A percentile compares a stretch with the other conserved stretches of the same genome.
These are phyloP conservation scores for Scaeva pyrastri DNA, from an alignment of 2,888 invertebrate genomes.

Conservation along the genomic window DNA sequence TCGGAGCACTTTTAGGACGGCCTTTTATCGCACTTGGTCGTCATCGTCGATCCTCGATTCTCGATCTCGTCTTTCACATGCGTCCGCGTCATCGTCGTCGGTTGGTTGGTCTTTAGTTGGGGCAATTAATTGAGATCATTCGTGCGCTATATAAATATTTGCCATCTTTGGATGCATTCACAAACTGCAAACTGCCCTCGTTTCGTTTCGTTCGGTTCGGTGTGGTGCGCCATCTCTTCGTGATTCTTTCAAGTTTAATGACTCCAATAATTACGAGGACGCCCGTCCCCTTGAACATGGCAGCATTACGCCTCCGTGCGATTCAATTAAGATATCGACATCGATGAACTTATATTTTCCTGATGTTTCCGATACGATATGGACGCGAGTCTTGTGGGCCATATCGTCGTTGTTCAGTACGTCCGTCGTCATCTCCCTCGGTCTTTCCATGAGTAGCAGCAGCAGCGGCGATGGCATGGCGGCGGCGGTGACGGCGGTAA, in stretches of 20 bases:
- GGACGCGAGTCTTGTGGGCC: slow-evolving; percentile 27
- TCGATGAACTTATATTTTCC: slow-evolving; percentile 69
- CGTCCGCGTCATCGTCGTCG: not conserved
- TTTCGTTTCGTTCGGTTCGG: too few species aligned
- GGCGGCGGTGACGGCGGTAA: not conserved
- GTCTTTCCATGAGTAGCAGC: not conserved
- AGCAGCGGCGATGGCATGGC: not conserved
- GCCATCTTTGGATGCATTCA: slow-evolving; percentile 40
- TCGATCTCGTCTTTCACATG: too few species aligned
- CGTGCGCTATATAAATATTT: slow-evolving; percentile 74
- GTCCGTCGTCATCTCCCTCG: not conserved
- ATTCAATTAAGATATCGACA: slow-evolving; percentile 76
- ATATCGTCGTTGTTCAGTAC: slow-evolving; percentile 33
- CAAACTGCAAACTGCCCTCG: slow-evolving; percentile 25
- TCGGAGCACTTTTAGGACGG: slow-evolving; percentile 55
- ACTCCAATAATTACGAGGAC: slow-evolving; percentile 73
- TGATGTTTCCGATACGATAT: slow-evolving; percentile 17
- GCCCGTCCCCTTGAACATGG: slow-evolving; percentile 73
- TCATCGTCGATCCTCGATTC: not conserved
- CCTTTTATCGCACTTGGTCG: slow-evolving; percentile 59
- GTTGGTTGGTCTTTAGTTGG: slow-evolving; percentile 15
- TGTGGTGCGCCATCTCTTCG: slow-evolving; percentile 48
- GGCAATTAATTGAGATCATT: slow-evolving; percentile 75
- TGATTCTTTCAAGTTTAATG: slow-evolving; percentile 68
- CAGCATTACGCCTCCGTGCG: slow-evolving; percentile 75